Evolutionary conservation across 2,888 invertebrate genomes (phyloP).

Genomic region (Cactoblastis cactorum): DNA sequence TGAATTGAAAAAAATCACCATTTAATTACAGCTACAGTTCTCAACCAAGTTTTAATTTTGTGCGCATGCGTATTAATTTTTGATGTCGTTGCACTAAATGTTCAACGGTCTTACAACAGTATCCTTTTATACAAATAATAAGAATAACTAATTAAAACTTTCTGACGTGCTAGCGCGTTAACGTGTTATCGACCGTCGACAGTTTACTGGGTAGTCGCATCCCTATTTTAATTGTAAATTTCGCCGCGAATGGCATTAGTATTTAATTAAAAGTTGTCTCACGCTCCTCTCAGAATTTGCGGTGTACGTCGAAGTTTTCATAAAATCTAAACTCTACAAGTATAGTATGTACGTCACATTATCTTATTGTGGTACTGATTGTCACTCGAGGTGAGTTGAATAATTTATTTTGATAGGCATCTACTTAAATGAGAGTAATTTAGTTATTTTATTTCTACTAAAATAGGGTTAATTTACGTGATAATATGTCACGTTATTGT

Average conservation of each 20-base stretch:
- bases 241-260: constrained; percentile 63
- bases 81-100: not conserved
- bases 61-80: not conserved
- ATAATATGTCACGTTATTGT: no score
- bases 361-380: constrained; percentile 11
- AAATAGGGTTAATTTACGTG: no score
- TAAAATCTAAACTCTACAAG: constrained; percentile 30
- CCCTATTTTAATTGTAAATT: constrained; percentile 59
- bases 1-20: no score
- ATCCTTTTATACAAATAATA: not conserved
- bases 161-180: not conserved
- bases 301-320: constrained; percentile 47
- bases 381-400: not conserved
- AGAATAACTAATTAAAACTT: not conserved
- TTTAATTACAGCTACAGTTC: no score
- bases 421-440: no score
- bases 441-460: no score
- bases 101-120: not conserved
- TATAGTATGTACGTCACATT: not conserved
- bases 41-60: not conserved
- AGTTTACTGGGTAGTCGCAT: constrained; percentile 23
- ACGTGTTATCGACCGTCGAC: constrained; percentile 28
- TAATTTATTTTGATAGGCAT: not conserved
- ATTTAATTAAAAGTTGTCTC: constrained; percentile 73
- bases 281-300: constrained; percentile 38